Conservation (phyloP, 2,113 vertebrate genomes). For the Leucopsar rothschildi region DNA sequence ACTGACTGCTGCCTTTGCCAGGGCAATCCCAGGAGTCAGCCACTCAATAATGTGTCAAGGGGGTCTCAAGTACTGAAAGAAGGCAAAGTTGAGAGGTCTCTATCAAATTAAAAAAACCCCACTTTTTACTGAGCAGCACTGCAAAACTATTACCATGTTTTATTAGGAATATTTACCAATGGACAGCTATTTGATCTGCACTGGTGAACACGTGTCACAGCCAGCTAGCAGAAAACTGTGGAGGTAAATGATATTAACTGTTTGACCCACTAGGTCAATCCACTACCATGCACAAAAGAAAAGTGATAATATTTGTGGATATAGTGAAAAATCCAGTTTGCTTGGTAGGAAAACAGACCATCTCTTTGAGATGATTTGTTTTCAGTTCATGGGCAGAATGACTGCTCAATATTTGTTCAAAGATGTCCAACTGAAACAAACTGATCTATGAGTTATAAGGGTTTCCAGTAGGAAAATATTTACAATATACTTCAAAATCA, state of each 20-base stretch:
- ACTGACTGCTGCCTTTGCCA: background rate
- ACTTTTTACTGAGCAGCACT: background rate
- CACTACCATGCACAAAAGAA: background rate
- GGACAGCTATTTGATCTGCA: background rate
- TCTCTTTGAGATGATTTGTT: background rate
- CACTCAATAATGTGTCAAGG: background rate
- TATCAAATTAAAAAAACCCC: background rate
- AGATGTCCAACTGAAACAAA: background rate
- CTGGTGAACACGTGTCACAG: rapidly evolving
- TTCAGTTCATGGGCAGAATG: background rate
- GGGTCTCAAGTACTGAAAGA: background rate
- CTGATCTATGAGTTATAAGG: background rate
- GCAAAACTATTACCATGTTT: background rate
- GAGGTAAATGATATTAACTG: background rate
- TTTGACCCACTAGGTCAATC: background rate
- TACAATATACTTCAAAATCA: background rate
- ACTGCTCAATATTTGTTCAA: background rate
- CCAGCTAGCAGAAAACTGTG: background rate
- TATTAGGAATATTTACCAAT: background rate
- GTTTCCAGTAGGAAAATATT: background rate
- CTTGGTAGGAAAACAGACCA: background rate
- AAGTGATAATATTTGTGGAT: background rate
- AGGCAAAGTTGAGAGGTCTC: background rate
- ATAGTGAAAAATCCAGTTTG: background rate
- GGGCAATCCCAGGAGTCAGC: background rate